A percentile compares a stretch with the other conserved stretches of the same genome.
phyloP scores from a whole-genome alignment of 2,888 invertebrate species.

The Hydrotaea diabolus region DNA sequence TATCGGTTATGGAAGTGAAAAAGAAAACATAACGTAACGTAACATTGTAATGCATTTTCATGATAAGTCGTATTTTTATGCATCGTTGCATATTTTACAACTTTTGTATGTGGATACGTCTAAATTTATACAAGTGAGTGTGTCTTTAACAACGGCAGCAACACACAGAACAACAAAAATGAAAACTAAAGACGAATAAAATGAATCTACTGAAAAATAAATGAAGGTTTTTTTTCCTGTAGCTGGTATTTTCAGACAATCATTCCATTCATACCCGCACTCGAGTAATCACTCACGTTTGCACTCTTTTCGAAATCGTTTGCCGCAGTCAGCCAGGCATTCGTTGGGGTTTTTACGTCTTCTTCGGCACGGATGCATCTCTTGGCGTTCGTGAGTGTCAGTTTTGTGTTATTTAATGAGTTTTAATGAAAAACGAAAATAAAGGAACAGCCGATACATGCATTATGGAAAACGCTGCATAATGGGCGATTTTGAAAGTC shows the following conservation, averaged over 20 bases:
- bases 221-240: constrained; percentile 20
- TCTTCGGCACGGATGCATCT: neutral
- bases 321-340: constrained; percentile 5
- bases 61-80: constrained; percentile 68
- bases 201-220: constrained; percentile 15
- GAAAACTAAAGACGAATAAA: neutral
- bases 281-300: constrained; percentile 31
- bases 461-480: neutral
- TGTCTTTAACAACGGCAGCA: neutral
- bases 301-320: neutral
- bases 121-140: constrained; percentile 16
- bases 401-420: constrained; percentile 60
- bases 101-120: constrained; percentile 35
- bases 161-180: neutral
- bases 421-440: constrained; percentile 52
- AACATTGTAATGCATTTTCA: constrained; percentile 55
- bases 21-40: constrained; percentile 13
- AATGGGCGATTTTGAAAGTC: too few relatives aligned
- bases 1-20: constrained; percentile 28
- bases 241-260: constrained; percentile 44
- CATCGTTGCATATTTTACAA: constrained; percentile 62
- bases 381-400: constrained; percentile 46
- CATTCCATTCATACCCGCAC: constrained; percentile 45
- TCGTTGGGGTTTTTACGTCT: constrained; percentile 6
- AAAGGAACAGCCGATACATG: constrained; percentile 12